Percentiles rank a stretch among this genome's conserved stretches.
phyloP scores from a whole-genome alignment of 2,888 invertebrate species.

The Urechis unicinctus region DNA sequence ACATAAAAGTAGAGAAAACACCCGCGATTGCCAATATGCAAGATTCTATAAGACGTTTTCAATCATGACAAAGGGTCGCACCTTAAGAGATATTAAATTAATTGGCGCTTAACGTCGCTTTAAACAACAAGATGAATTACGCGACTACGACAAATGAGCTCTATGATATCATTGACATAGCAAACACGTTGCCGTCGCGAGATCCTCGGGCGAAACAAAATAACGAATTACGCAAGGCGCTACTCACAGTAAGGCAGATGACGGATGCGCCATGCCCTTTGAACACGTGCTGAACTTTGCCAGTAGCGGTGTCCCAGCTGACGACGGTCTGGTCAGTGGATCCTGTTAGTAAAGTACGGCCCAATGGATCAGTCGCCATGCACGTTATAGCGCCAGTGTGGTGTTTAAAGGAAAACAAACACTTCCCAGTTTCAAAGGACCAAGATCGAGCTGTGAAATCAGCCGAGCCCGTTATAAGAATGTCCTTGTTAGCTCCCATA shows the following conservation, averaged over 20 bases:
- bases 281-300: slow-evolving; percentile 48
- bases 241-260: slow-evolving; percentile 51
- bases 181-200: too few relatives aligned
- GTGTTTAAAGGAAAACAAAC: slow-evolving; percentile 46
- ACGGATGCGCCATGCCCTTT: slow-evolving; percentile 51
- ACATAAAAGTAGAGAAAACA: too few relatives aligned
- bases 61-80: too few relatives aligned
- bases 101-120: too few relatives aligned
- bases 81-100: too few relatives aligned
- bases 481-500: slow-evolving; percentile 31
- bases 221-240: too few relatives aligned
- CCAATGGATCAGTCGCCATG: slow-evolving; percentile 50
- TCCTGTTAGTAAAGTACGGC: slow-evolving; percentile 51
- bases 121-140: too few relatives aligned
- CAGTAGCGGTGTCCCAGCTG: slow-evolving; percentile 52
- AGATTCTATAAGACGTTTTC: too few relatives aligned
- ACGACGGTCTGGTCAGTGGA: slow-evolving; percentile 51
- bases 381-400: slow-evolving; percentile 53
- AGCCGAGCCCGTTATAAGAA: slow-evolving; percentile 49
- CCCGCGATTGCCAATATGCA: too few relatives aligned
- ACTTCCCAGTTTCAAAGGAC: slow-evolving; percentile 50
- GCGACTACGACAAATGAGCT: too few relatives aligned
- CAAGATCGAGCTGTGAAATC: slow-evolving; percentile 49
- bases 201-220: too few relatives aligned
- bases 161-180: too few relatives aligned